Evolutionary conservation across 2,797 vertebrate genomes (phyloP).

Genomic region (Hafferia zeledoni): DNA sequence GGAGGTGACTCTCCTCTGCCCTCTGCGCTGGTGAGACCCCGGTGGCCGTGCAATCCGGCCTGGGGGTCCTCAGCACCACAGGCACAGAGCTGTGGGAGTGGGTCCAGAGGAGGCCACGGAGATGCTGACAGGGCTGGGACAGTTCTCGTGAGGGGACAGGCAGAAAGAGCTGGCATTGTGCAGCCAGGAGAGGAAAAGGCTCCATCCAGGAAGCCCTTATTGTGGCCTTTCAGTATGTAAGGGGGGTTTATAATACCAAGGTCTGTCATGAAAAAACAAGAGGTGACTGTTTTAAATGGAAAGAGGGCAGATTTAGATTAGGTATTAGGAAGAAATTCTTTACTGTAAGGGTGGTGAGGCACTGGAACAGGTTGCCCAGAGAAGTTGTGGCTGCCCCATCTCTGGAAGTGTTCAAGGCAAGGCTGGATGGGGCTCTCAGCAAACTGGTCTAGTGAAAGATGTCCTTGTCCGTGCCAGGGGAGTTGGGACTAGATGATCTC

Average conservation of each 20-base stretch:
- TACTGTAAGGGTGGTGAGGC: accelerated
- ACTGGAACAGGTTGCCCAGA: not conserved
- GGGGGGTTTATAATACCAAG: accelerated
- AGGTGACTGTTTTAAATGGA: not conserved
- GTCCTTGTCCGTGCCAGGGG: not conserved
- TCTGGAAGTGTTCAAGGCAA: not conserved
- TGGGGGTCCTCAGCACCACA: not conserved
- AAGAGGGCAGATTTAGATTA: not conserved
- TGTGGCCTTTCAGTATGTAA: not conserved
- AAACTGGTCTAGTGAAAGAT: not conserved
- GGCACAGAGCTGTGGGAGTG: accelerated
- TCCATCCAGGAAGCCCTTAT: accelerated
- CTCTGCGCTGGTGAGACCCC: accelerated
- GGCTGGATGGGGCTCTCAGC: not conserved
- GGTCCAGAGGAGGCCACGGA: not conserved
- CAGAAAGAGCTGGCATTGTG: not conserved
- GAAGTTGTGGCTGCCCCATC: not conserved
- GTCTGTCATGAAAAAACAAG: accelerated
- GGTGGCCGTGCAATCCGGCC: not conserved
- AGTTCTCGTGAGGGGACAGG: too few relatives aligned
- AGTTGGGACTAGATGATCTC: accelerated
- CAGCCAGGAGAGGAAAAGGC: not conserved
- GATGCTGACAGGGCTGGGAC: not conserved
- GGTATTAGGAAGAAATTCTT: not conserved
- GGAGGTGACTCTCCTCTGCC: not conserved